Conservation (phyloP, 2,888 invertebrate species). For the Chloroclystis v-ata region DNA sequence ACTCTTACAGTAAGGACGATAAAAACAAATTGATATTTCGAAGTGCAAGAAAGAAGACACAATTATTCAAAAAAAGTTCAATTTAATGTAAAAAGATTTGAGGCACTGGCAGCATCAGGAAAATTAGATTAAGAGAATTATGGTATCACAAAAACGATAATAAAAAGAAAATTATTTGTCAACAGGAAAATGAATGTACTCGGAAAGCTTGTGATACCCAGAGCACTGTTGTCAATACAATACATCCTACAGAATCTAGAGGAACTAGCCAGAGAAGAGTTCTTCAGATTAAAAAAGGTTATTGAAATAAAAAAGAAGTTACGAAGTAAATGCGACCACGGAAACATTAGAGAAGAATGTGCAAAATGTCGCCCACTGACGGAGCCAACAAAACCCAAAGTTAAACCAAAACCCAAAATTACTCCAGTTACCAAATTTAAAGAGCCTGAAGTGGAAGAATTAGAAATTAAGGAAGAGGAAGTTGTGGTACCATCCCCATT, state of each 20-base stretch:
- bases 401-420: no score
- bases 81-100: background rate
- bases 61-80: background rate
- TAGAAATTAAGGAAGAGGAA: no score
- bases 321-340: slow-evolving; percentile 5
- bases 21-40: background rate
- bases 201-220: slow-evolving; percentile 41
- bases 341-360: slow-evolving; percentile 4
- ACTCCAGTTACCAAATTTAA: no score
- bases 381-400: no score
- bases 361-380: background rate
- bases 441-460: no score
- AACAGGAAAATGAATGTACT: slow-evolving; percentile 35
- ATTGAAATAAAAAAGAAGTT: slow-evolving; percentile 31
- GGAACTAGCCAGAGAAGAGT: slow-evolving; percentile 42
- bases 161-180: slow-evolving; percentile 2
- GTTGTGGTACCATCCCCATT: no score
- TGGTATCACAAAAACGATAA: background rate
- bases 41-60: background rate
- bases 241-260: slow-evolving; percentile 41
- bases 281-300: slow-evolving; percentile 41
- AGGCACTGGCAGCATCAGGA: no score
- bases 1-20: no score
- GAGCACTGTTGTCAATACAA: slow-evolving; percentile 32
- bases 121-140: background rate